These are phyloP conservation scores for Cheilosia impressa DNA, from an alignment of 2,888 invertebrate genomes.

Conservation along the genomic window DNA sequence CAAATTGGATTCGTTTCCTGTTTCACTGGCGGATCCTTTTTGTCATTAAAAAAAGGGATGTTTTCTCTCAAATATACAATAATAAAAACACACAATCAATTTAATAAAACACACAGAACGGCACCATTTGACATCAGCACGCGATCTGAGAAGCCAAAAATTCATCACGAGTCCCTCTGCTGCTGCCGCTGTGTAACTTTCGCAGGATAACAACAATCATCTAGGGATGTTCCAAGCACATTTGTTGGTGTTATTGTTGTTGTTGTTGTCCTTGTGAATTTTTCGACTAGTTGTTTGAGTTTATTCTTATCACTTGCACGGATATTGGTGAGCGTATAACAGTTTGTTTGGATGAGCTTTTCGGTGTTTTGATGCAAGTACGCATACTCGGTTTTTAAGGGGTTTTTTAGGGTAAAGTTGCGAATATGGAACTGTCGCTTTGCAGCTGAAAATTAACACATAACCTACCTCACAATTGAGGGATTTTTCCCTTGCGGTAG, in stretches of 20 bases:
- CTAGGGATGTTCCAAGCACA: conserved; percentile 68
- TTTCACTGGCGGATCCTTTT: conserved; percentile 57
- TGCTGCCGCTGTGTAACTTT: conserved; percentile 68
- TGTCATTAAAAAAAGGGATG: conserved; percentile 25
- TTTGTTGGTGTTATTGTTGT: conserved; percentile 40
- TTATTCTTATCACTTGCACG: conserved; percentile 70
- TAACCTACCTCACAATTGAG: conserved; percentile 16
- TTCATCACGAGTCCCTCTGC: conserved; percentile 64
- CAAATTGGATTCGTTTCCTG: conserved; percentile 32
- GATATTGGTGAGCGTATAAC: conserved; percentile 62
- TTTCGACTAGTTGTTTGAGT: conserved; percentile 54
- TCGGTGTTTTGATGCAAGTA: conserved; percentile 28
- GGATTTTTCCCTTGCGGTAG: neutral
- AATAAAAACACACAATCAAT: conserved; percentile 38
- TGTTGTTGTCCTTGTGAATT: conserved; percentile 57
- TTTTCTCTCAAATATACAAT: conserved; percentile 5
- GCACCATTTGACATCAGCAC: conserved; percentile 73
- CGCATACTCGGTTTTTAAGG: conserved; percentile 46
- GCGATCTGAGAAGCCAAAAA: conserved; percentile 74
- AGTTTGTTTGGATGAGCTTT: conserved; percentile 55
- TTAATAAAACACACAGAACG: conserved; percentile 67
- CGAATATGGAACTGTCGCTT: neutral
- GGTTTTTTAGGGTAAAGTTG: conserved; percentile 24
- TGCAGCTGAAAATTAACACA: neutral
- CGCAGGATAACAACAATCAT: conserved; percentile 72